A percentile compares a stretch with the other conserved stretches of the same genome.
These are phyloP conservation scores for Bambusicola thoracicus DNA, from an alignment of 2,113 vertebrate genomes.

Conservation along the genomic window DNA sequence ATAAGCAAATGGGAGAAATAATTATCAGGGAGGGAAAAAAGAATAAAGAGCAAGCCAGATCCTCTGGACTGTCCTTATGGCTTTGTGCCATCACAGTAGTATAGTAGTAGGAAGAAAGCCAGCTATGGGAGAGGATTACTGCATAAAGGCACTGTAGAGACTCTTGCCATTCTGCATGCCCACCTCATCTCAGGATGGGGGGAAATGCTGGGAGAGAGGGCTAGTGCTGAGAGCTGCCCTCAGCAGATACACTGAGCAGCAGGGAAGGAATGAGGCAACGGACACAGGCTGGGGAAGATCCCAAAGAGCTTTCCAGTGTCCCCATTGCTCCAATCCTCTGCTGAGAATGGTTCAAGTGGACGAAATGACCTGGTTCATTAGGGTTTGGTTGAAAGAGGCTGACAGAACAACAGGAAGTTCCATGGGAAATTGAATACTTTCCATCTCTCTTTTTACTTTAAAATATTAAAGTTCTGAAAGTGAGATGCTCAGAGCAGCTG, in stretches of 20 bases:
- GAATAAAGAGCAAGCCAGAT: background rate
- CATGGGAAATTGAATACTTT: background rate
- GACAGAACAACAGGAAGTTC: background rate
- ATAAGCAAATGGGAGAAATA: background rate
- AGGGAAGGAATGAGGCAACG: background rate
- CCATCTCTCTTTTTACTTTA: background rate
- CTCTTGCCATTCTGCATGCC: background rate
- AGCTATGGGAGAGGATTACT: background rate
- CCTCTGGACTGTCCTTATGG: background rate
- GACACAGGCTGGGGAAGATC: background rate
- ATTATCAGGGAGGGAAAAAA: background rate
- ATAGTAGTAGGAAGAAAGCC: background rate
- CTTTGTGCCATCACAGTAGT: background rate
- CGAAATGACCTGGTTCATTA: background rate
- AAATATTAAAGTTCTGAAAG: slow-evolving; percentile 14
- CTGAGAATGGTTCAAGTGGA: background rate
- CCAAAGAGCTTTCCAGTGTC: background rate
- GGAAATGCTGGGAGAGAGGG: background rate
- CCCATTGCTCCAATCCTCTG: background rate
- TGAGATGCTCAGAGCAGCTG: background rate
- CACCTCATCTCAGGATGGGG: background rate
- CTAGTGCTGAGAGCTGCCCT: background rate
- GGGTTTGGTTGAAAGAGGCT: background rate
- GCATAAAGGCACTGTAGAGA: background rate
- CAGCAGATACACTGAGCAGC: background rate